Percentiles rank a stretch among this genome's conserved stretches.
Conservation (phyloP, 2,888 invertebrate species). For the Acanthosepion lycidas region DNA sequence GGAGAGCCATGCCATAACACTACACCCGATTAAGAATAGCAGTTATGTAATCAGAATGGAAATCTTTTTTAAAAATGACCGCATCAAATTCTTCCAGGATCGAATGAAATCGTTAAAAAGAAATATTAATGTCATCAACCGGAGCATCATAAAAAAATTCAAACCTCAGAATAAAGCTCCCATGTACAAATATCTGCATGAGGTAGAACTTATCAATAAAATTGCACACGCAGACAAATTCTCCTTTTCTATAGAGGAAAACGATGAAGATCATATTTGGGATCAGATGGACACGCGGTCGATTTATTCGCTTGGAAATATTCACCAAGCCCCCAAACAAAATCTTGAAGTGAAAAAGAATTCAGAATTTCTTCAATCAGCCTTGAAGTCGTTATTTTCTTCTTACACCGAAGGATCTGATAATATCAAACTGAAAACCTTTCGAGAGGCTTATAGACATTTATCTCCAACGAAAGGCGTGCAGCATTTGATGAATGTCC, state of each 20-base stretch:
- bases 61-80: constrained; percentile 85
- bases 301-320: not conserved
- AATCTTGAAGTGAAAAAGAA: constrained; percentile 37
- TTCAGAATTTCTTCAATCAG: not conserved
- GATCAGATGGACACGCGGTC: not conserved
- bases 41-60: constrained; percentile 88
- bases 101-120: not conserved
- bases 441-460: not conserved
- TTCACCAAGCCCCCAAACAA: not conserved
- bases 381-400: not conserved
- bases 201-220: not conserved
- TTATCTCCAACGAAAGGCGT: not conserved
- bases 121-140: not conserved
- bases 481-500: not conserved
- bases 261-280: not conserved
- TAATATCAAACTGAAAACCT: constrained; percentile 15
- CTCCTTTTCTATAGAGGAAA: not conserved
- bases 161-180: constrained; percentile 43
- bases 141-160: constrained; percentile 76
- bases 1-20: constrained; percentile 93
- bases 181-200: not conserved
- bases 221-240: not conserved
- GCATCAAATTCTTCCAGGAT: constrained; percentile 63
- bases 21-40: constrained; percentile 95
- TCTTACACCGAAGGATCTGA: not conserved